Base-by-base conservation (phyloP, 1,140 invertebrate genomes). In the Harlomillsia oculata region DNA sequence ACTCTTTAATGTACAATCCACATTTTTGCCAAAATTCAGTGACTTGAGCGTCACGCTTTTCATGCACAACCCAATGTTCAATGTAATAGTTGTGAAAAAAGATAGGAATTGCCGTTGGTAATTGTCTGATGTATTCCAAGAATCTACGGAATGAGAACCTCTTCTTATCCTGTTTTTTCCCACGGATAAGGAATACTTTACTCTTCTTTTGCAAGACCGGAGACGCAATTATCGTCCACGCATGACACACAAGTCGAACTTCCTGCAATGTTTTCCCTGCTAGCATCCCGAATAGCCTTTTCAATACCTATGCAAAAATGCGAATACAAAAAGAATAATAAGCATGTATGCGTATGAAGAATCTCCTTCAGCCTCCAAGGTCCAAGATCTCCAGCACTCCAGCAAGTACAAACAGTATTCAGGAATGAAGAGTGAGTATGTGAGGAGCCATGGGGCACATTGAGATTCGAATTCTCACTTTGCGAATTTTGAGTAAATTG, bases 51-150 rank as follows among this genome's bases (percentile, higher is more conserved):
- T 57, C 55, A n/a, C 55, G 16, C 28, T 36, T 50, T 8, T 50
- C 55, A 51, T 57, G 50, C n/a, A 57, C n/a, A 14, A 48, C 41
- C 55, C 55, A 57, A 29, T 57, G 55, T 18, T 57, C 39, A 1
- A 57, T 40, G 21, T 51, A 41, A 23, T 51, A 57, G 36, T 57
- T 50, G 23, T 41, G 18, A 28, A 51, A 57, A 3, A 46, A 46
- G 13, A 48, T 39, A n/a, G 18, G 43, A 4, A 37, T 40, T 21
- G 18, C 29, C 1, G 4, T 28, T 1, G 55, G 37, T 1, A 51
- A 29, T 0, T 34, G 11, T 14, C 29, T 26, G 6, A 57, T 34
- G 37, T 41, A 48, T 3, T 39, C 2, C 3, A 57, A 13, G 51
- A 57, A 57, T n/a, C 51, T 50, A 34, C 30, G 21, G 26, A 57